Evolutionary conservation across 2,888 invertebrate genomes (phyloP), one percentile per base, ranked within the genome.

Genomic region (Drosophila mettleri): DNA sequence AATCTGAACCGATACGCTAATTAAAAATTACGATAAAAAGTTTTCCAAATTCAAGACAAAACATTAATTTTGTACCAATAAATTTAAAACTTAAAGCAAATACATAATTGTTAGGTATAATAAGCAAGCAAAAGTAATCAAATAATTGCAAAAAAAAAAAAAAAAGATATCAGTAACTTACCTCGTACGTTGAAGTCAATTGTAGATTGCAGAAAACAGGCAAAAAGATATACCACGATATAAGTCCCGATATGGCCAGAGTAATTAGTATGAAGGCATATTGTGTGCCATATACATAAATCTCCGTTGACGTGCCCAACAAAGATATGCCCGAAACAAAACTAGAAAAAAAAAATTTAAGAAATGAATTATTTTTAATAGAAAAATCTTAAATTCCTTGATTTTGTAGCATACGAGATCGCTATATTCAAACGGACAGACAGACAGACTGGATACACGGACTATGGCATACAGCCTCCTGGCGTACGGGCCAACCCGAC

Each of bases 141-240:
- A 5, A 65, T n/a, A 38, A 12, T 20, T n/a, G 51, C 5, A 51
- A 48, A 39, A 2, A 4, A 12, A 51, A 41, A 38, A 41, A 9
- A 61, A 45, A 58, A 16, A 18, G 12, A 29, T 41, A 41, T 45
- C 27, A 48, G 69, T 34, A 41, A 38, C 91, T 89, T 92, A 95
- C 95, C 94, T 96, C 96, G 91, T 96, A 96, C 4, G 95, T 95
- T 49, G 96, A 96, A 34, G 95, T 96, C 16, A 96, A 90, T 85
- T 94, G 93, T 4, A 95, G 92, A 74, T 95, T 94, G 80, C 95
- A 95, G 81, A 96, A 94, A 0, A 96, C 95, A 0, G 96, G 96
- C 62, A 96, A 91, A 88, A 95, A 95, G 18, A 95, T 93, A 57
- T 92, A 93, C 61, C 94, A 94, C 2, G 95, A 79, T 16, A 95